A percentile compares a stretch with the other conserved stretches of the same genome.
phyloP scores from a whole-genome alignment of 2,113 vertebrate species.

The Nibea albiflora region DNA sequence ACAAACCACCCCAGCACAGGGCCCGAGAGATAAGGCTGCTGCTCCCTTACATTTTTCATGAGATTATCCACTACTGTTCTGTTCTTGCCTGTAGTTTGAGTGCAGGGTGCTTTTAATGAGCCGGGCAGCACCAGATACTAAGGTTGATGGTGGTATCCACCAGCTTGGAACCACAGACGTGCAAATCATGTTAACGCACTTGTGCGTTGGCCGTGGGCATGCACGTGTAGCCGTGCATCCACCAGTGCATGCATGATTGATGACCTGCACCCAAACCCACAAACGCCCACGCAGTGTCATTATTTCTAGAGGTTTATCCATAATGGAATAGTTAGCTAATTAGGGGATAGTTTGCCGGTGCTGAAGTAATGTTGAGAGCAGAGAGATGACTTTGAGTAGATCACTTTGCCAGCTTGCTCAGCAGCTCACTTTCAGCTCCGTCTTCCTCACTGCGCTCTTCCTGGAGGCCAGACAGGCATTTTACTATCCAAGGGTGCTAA shows the following conservation, averaged over 20 bases:
- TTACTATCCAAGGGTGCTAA: slow-evolving; percentile 39
- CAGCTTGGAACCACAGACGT: slow-evolving; percentile 47
- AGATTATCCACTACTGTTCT: slow-evolving; percentile 79
- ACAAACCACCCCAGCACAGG: slow-evolving; percentile 70
- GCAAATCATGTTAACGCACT: slow-evolving; percentile 49
- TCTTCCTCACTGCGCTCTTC: slow-evolving; percentile 35
- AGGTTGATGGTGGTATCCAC: slow-evolving; percentile 38
- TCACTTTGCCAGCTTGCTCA: slow-evolving; percentile 36
- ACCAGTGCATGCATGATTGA: slow-evolving; percentile 26
- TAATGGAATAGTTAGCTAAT: slow-evolving; percentile 73
- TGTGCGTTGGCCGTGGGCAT: neutral
- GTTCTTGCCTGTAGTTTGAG: slow-evolving; percentile 69
- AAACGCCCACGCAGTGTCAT: slow-evolving; percentile 44
- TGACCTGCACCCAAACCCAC: slow-evolving; percentile 40
- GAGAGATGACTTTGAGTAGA: slow-evolving; percentile 42
- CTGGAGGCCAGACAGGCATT: slow-evolving; percentile 54
- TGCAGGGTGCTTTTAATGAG: slow-evolving; percentile 73
- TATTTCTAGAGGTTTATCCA: slow-evolving; percentile 72
- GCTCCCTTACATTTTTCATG: slow-evolving; percentile 83
- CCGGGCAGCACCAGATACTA: slow-evolving; percentile 50
- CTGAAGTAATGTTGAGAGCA: slow-evolving; percentile 57
- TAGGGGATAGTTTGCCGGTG: slow-evolving; percentile 65
- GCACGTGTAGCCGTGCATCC: slow-evolving; percentile 22
- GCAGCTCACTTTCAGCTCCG: slow-evolving; percentile 25
- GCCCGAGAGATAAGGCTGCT: slow-evolving; percentile 76